A percentile compares a stretch with the other conserved stretches of the same genome.
phyloP scores from a whole-genome alignment of 2,113 vertebrate genomes.

The Cnemophilus loriae region DNA sequence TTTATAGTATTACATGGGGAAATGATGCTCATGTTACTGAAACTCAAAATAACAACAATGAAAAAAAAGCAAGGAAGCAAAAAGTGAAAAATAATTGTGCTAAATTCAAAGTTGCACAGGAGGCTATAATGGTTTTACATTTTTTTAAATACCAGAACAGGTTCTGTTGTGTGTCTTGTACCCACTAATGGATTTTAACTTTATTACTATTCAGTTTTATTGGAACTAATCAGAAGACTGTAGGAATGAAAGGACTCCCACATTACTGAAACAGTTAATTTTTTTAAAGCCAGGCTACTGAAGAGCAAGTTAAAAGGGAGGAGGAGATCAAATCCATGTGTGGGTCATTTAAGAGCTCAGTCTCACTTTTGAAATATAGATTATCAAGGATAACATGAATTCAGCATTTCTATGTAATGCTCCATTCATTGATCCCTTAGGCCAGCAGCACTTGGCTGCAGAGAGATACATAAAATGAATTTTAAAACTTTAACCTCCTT shows the following conservation, averaged over 20 bases:
- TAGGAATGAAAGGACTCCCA: constrained; percentile 53
- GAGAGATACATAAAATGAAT: constrained; percentile 63
- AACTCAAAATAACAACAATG: background rate
- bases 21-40: accelerated
- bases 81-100: background rate
- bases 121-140: background rate
- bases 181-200: constrained; percentile 65
- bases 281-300: constrained; percentile 65
- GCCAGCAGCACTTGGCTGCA: constrained; percentile 47
- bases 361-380: constrained; percentile 76
- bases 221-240: constrained; percentile 52
- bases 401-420: constrained; percentile 74
- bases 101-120: background rate
- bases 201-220: constrained; percentile 65
- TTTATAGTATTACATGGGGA: background rate
- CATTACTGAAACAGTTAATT: constrained; percentile 71
- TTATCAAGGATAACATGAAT: constrained; percentile 67
- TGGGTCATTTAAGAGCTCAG: constrained; percentile 69
- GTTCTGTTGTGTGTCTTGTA: constrained; percentile 57
- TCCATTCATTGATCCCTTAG: constrained; percentile 75
- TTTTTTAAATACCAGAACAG: background rate
- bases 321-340: constrained; percentile 63
- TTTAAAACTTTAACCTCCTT: constrained; percentile 69
- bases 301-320: constrained; percentile 65
- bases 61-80: background rate